Base-by-base conservation (phyloP, 2,113 vertebrate genomes). In the Procapra przewalskii region DNA sequence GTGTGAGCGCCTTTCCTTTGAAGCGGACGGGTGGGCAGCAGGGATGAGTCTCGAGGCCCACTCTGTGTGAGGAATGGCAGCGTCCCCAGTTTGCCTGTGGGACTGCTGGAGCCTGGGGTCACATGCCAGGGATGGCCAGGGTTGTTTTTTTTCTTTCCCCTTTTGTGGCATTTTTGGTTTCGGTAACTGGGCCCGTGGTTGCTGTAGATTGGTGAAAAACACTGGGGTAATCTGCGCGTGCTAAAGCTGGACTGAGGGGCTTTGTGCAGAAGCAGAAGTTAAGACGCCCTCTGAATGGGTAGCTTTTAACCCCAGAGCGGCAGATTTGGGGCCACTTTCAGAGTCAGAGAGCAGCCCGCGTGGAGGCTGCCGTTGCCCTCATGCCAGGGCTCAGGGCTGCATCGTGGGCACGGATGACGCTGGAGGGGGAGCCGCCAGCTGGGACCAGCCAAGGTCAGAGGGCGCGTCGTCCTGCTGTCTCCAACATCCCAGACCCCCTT, bases 251-350 rank as follows among this genome's bases (percentile, higher is more conserved):
- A 12, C 52, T 21, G 14, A 75, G n/a, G 45, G 54, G 23, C 77
- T 71, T 64, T 9, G 23, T 50, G 23, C 15, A 17, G 50, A 43
- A 67, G 5, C 33, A 15, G 5, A 21, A 64, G 29, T 59, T 36
- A 10, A 14, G 31, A 21, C 0, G 0, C n/a, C n/a, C 36, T 80
- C 62, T 0, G 16, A 11, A 19, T 7, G 16, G 13, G 1, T 3
- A 31, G 55, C 48, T 16, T 57, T 45, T 84, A 29, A 50, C 57
- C 64, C 17, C 19, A 40, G 86, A 90, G 54, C 7, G 14, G 60
- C 43, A 8, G 50, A 25, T 83, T 90, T 15, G 29, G 29, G 23
- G 8, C 50, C 43, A 11, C 75, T 16, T 50, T 21, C 48, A 54
- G 8, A 31, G 8, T 62, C 48, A 17, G 79, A 57, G n/a, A 86